These are phyloP conservation scores for Oryzias sinensis DNA, from an alignment of 2,797 vertebrate species.

Conservation along the genomic window DNA sequence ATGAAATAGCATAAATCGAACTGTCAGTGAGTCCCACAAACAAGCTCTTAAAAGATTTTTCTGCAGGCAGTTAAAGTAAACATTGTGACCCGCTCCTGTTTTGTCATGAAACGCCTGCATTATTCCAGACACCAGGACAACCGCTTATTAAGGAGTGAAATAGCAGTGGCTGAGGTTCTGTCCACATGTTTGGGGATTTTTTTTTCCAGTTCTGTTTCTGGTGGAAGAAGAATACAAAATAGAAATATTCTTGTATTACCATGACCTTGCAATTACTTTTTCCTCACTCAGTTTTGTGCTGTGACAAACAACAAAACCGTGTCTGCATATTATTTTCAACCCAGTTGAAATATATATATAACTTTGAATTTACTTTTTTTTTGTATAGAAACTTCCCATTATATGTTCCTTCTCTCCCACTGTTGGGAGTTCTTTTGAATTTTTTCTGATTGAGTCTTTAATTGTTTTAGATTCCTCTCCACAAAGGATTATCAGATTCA, in stretches of 20 bases:
- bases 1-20: slow-evolving; percentile 10
- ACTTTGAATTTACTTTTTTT: slow-evolving; percentile 8
- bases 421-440: neutral
- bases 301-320: slow-evolving; percentile 4
- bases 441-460: neutral
- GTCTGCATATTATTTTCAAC: slow-evolving; percentile 12
- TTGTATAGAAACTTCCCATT: neutral
- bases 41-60: slow-evolving; percentile 6
- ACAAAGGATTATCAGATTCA: slow-evolving; percentile 8
- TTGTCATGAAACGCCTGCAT: slow-evolving; percentile 24
- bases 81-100: slow-evolving; percentile 4
- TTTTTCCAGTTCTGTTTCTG: slow-evolving; percentile 10
- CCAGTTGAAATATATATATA: no score
- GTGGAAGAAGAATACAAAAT: neutral
- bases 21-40: slow-evolving; percentile 25
- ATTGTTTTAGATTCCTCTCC: neutral
- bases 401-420: slow-evolving; percentile 7
- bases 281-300: slow-evolving; percentile 4
- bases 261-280: slow-evolving; percentile 26
- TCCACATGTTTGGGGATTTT: slow-evolving; percentile 20
- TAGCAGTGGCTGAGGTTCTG: slow-evolving; percentile 43
- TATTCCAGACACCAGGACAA: slow-evolving; percentile 23
- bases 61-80: slow-evolving; percentile 7
- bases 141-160: slow-evolving; percentile 43
- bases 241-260: slow-evolving; percentile 10